A percentile compares a stretch with the other conserved stretches of the same genome.
Conservation (phyloP, 2,113 vertebrate genomes). For the Pseudonaja textilis region DNA sequence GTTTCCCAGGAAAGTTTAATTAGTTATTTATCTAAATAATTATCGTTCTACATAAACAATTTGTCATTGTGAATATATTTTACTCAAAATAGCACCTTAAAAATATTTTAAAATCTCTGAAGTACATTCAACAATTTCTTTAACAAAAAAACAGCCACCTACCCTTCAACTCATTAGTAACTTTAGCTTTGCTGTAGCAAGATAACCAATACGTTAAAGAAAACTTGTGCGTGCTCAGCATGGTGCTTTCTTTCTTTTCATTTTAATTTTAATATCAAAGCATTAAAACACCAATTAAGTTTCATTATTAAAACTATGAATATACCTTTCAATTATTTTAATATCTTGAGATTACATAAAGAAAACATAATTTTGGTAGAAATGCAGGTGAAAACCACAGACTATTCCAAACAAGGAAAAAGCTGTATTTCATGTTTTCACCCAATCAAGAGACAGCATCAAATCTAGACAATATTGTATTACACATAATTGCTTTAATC, state of each 20-base stretch:
- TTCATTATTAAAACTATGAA: constrained; percentile 66
- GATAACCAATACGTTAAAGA: neutral
- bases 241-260: constrained; percentile 42
- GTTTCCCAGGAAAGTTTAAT: constrained; percentile 23
- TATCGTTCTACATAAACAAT: neutral
- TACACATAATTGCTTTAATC: constrained; percentile 71
- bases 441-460: constrained; percentile 57
- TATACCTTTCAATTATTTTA: constrained; percentile 69
- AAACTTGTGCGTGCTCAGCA: constrained; percentile 38
- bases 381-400: constrained; percentile 48
- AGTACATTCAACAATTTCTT: neutral
- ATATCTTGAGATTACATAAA: constrained; percentile 63
- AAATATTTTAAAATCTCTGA: neutral
- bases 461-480: constrained; percentile 62
- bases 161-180: neutral
- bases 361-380: constrained; percentile 65
- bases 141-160: neutral
- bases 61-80: constrained; percentile 13
- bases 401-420: constrained; percentile 52
- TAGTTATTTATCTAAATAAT: neutral
- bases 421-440: constrained; percentile 67
- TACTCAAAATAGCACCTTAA: constrained; percentile 17
- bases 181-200: constrained; percentile 25
- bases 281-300: constrained; percentile 63
- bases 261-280: constrained; percentile 64